phyloP scores from a whole-genome alignment of 2,888 invertebrate species.

The Scrobipalpa atriplicella region DNA sequence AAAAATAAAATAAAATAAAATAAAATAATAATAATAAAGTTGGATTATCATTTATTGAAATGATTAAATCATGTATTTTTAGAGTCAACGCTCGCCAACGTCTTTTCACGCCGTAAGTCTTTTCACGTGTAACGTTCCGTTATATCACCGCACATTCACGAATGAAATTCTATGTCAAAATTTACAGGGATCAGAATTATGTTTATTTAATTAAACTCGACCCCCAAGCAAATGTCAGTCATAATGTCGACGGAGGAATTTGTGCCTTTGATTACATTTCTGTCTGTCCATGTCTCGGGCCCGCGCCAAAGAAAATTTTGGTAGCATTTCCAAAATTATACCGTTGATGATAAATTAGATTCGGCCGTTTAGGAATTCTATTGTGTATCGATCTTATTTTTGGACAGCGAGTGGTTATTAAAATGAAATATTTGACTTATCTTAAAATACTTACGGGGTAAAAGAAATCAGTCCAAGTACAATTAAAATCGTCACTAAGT shows the following conservation, averaged over 20 bases:
- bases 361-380: conserved; percentile 3
- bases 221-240: conserved; percentile 61
- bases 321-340: conserved; percentile 25
- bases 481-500: no score
- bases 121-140: no score
- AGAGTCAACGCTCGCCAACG: neutral
- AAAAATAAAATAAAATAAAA: no score
- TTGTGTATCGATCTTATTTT: neutral
- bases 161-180: conserved; percentile 22
- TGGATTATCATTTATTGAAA: neutral
- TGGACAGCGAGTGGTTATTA: neutral
- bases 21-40: no score
- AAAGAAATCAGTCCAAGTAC: no score
- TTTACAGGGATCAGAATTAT: conserved; percentile 30
- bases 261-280: conserved; percentile 68
- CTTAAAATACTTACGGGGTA: no score
- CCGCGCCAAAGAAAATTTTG: conserved; percentile 39
- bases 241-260: conserved; percentile 55
- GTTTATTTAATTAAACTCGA: conserved; percentile 62
- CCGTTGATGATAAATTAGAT: conserved; percentile 12
- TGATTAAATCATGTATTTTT: neutral
- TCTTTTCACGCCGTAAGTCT: no score
- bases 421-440: neutral
- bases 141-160: neutral
- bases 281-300: conserved; percentile 51